Conservation (phyloP, 2,113 vertebrate species). For the Hiodon tergisus region DNA sequence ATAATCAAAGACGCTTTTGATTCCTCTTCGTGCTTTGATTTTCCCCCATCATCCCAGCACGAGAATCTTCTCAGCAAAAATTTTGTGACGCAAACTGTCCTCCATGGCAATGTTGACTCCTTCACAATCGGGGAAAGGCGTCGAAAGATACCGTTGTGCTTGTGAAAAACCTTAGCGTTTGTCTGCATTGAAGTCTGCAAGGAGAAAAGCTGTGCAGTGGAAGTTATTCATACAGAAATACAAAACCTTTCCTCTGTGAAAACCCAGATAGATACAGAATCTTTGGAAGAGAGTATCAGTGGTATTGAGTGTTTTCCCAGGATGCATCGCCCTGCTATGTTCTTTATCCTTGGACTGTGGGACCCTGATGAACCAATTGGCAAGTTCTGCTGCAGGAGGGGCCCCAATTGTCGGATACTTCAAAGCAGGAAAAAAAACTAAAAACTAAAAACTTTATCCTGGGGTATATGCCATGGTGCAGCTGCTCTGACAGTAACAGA, state of each 20-base stretch:
- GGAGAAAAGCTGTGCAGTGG: constrained; percentile 8
- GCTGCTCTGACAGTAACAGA: background rate
- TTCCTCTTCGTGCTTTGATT: background rate
- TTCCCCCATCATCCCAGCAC: background rate
- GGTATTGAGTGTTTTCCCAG: constrained; percentile 1
- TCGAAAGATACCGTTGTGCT: constrained; percentile 23
- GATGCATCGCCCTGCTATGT: background rate
- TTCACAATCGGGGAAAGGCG: constrained; percentile 15
- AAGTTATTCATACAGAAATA: constrained; percentile 10
- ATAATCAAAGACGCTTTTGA: background rate
- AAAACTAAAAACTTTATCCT: no score
- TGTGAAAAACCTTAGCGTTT: constrained; percentile 6
- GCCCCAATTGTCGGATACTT: background rate
- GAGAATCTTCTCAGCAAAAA: background rate
- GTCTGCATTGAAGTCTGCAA: background rate
- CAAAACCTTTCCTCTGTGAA: constrained; percentile 16
- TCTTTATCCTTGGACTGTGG: constrained; percentile 2
- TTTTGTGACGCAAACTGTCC: background rate
- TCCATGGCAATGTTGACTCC: constrained; percentile 1
- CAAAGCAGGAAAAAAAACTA: no score
- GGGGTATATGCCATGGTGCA: no score
- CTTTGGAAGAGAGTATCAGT: constrained; percentile 15
- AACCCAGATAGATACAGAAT: constrained; percentile 8
- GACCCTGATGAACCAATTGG: constrained; percentile 14
- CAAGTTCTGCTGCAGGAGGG: background rate